These are phyloP conservation scores for Cheiracanthium punctorium DNA, from an alignment of 2,888 invertebrate species.

Conservation along the genomic window DNA sequence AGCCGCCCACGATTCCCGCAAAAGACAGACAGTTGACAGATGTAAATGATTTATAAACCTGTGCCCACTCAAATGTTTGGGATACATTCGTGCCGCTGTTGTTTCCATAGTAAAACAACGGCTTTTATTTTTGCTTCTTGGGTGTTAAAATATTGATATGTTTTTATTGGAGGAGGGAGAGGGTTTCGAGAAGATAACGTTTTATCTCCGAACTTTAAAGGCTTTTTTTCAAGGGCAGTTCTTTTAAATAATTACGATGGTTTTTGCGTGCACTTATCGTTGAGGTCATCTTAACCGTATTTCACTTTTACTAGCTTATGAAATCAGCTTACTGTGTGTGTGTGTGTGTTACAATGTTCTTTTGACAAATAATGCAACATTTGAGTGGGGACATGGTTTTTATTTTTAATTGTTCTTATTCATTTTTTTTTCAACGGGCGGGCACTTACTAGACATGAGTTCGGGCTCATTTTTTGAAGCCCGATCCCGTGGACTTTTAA, in stretches of 20 bases:
- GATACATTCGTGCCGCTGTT: neutral
- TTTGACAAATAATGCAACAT: no score
- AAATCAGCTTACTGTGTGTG: no score
- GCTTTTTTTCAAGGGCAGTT: neutral
- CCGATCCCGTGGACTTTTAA: no score
- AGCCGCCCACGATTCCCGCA: slow-evolving; percentile 16
- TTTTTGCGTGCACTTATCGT: no score
- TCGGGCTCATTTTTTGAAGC: no score
- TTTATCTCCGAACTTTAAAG: neutral
- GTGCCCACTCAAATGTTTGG: slow-evolving; percentile 5
- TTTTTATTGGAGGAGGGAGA: neutral
- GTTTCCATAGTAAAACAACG: neutral
- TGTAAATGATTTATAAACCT: slow-evolving; percentile 10
- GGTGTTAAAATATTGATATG: neutral
- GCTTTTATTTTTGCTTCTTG: neutral
- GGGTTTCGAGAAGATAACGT: neutral
- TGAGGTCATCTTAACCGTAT: no score
- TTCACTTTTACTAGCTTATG: no score
- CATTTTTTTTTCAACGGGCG: no score
- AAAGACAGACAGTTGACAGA: slow-evolving; percentile 38
- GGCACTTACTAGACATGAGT: no score
- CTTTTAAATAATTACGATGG: neutral
- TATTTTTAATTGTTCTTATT: no score
- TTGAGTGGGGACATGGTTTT: no score
- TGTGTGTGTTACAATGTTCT: no score